Conservation (phyloP, 2,888 invertebrate species). For the Pristionchus arcanus region DNA sequence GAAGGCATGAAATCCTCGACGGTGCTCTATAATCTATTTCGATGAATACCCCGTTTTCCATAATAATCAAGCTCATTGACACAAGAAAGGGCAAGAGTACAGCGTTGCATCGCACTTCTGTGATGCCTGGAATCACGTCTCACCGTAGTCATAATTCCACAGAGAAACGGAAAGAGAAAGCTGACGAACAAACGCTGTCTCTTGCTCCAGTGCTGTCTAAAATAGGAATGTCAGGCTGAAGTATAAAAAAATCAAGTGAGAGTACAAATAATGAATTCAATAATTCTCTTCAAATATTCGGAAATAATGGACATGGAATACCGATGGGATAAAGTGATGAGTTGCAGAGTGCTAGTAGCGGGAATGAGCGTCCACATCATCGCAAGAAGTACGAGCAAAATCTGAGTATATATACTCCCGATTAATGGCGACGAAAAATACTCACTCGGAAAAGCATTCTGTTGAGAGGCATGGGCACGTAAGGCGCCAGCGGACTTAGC, state of each 20-base stretch:
- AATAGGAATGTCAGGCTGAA: neutral
- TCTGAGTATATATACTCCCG: neutral
- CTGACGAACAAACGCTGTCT: neutral
- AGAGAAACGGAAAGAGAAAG: neutral
- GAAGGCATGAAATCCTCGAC: slow-evolving; percentile 1
- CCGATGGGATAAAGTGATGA: neutral
- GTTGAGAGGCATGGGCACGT: neutral
- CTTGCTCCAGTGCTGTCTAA: neutral
- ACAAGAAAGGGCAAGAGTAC: too few species aligned
- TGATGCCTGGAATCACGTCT: too few species aligned
- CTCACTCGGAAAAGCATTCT: neutral
- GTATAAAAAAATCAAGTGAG: neutral
- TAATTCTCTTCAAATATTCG: neutral
- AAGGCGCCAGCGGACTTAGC: neutral
- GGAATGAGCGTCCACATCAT: slow-evolving; percentile 39
- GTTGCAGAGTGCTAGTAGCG: neutral
- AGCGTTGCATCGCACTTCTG: too few species aligned
- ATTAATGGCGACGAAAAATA: neutral
- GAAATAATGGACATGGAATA: neutral
- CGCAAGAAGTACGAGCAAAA: neutral
- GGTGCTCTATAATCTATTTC: neutral
- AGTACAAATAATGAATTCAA: neutral
- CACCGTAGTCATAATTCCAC: neutral
- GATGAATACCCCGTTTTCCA: neutral
- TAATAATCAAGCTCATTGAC: too few species aligned